A percentile compares a stretch with the other conserved stretches of the same genome.
Evolutionary conservation across 2,888 invertebrate genomes (phyloP).

Genomic region (Lithosia quadra): DNA sequence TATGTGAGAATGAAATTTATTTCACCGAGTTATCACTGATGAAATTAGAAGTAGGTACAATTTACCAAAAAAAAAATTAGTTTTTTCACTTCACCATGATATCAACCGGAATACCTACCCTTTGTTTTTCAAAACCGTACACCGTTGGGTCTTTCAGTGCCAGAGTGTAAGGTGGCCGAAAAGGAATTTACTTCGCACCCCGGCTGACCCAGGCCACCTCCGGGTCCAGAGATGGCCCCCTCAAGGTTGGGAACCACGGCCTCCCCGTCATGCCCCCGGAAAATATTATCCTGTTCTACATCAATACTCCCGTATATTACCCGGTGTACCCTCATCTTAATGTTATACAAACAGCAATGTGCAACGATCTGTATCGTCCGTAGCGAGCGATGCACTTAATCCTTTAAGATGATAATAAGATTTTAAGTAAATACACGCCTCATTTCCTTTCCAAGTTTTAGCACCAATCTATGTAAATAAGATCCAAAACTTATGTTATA

Average conservation of each 20-base stretch:
- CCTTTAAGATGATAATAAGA: constrained; percentile 37
- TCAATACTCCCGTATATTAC: too few species aligned
- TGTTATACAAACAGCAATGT: constrained; percentile 13
- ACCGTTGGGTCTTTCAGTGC: too few species aligned
- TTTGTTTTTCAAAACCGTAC: too few species aligned
- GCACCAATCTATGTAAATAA: not conserved
- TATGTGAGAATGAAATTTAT: not conserved
- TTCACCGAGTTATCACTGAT: not conserved
- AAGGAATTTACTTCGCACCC: too few species aligned
- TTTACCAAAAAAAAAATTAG: not conserved
- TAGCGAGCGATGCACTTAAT: constrained; percentile 36
- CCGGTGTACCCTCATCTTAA: constrained; percentile 1
- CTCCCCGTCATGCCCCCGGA: too few species aligned
- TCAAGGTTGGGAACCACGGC: too few species aligned
- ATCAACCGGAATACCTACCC: too few species aligned
- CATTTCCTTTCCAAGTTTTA: constrained; percentile 9
- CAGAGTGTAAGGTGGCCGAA: too few species aligned
- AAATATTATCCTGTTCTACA: too few species aligned
- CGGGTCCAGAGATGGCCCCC: too few species aligned
- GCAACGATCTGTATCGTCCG: constrained; percentile 45
- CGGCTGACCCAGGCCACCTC: too few species aligned
- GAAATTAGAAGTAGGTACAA: not conserved
- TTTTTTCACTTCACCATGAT: not conserved
- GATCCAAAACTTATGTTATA: not conserved
- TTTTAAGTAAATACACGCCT: not conserved